phyloP scores from a whole-genome alignment of 2,797 vertebrate genomes.

The Graptemys geographica region DNA sequence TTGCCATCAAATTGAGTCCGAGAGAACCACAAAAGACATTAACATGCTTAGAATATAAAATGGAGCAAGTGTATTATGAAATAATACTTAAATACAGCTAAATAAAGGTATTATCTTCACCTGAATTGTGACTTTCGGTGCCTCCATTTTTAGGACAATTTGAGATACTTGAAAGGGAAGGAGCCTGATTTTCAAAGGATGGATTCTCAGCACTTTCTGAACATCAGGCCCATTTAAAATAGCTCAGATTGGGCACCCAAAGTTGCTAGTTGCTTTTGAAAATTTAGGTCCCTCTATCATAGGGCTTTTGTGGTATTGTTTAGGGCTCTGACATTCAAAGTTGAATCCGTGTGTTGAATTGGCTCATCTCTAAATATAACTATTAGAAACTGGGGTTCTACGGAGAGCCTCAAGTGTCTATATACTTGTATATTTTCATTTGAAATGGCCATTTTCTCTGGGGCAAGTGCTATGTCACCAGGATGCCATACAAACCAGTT shows the following conservation, averaged over 20 bases:
- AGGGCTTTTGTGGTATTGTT: not conserved
- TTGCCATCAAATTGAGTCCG: not conserved
- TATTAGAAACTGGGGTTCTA: not conserved
- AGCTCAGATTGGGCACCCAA: not conserved
- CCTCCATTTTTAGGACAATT: not conserved
- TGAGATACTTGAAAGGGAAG: not conserved
- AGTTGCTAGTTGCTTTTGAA: not conserved
- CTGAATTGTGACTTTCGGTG: not conserved
- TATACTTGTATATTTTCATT: not conserved
- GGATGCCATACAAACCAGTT: not conserved
- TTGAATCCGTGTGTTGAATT: not conserved
- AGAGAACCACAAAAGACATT: not conserved
- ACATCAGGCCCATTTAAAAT: not conserved
- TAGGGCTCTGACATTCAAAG: not conserved
- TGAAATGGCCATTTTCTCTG: not conserved
- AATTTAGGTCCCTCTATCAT: not conserved
- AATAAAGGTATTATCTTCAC: not conserved
- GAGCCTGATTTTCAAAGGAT: not conserved
- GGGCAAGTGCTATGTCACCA: not conserved
- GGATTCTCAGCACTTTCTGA: not conserved
- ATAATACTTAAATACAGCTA: not conserved
- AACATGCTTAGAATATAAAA: not conserved
- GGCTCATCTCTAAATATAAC: not conserved
- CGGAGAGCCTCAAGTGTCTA: not conserved
- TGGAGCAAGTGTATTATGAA: not conserved